Conservation (phyloP, 1,140 invertebrate genomes). For the Rhopalosiphum padi region DNA sequence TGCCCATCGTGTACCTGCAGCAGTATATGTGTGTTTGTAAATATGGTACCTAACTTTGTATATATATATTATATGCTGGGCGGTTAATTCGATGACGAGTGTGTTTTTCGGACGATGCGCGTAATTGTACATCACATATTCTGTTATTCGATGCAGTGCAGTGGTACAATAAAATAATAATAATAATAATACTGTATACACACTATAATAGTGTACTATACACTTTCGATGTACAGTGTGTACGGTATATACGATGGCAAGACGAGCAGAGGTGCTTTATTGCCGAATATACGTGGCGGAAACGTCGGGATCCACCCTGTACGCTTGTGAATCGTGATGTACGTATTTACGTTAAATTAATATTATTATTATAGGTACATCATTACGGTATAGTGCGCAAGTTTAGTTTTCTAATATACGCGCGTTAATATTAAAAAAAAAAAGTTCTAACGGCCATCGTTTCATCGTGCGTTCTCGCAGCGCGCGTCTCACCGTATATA, state of each 20-base stretch:
- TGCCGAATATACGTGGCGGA: not conserved
- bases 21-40: not conserved
- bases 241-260: no score
- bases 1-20: not conserved
- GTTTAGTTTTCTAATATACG: not conserved
- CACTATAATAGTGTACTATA: no score
- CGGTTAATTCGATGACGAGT: slow-evolving; percentile 29
- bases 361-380: not conserved
- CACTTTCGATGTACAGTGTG: not conserved
- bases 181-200: not conserved
- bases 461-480: no score
- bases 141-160: not conserved
- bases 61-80: not conserved
- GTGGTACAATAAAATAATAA: not conserved
- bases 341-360: not conserved
- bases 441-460: not conserved
- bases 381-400: not conserved
- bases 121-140: slow-evolving; percentile 2
- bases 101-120: slow-evolving; percentile 13
- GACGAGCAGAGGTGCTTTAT: not conserved
- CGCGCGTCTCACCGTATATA: no score
- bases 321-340: not conserved
- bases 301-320: not conserved
- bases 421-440: not conserved
- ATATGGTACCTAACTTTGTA: not conserved